These are phyloP conservation scores for Calephelis virginiensis DNA, from an alignment of 1,140 invertebrate species.

Conservation along the genomic window DNA sequence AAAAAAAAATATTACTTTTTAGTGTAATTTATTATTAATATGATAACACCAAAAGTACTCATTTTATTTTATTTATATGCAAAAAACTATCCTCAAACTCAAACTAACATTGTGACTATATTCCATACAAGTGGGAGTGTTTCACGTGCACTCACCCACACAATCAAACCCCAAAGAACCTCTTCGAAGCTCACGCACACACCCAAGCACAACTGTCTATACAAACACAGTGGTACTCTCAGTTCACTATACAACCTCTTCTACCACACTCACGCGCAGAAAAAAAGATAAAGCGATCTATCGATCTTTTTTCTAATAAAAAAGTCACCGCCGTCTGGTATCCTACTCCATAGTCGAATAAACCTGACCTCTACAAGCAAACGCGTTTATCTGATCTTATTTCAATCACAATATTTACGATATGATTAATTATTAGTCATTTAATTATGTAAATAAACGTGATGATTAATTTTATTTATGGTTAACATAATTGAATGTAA, in stretches of 20 bases:
- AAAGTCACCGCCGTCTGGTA: slow-evolving; percentile 56
- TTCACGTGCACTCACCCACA: slow-evolving; percentile 67
- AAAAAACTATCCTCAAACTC: slow-evolving; percentile 30
- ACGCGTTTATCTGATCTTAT: slow-evolving; percentile 55
- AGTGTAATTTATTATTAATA: too few species aligned
- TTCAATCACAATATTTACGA: slow-evolving; percentile 66
- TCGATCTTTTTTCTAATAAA: slow-evolving; percentile 72
- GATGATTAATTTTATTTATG: slow-evolving; percentile 71
- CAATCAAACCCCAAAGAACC: slow-evolving; percentile 43
- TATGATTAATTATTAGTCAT: slow-evolving; percentile 62
- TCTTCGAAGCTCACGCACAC: slow-evolving; percentile 61
- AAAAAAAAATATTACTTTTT: too few species aligned
- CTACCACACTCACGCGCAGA: slow-evolving; percentile 76
- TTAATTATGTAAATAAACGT: slow-evolving; percentile 73
- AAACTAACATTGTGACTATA: slow-evolving; percentile 7
- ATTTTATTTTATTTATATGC: background rate
- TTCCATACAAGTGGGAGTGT: slow-evolving; percentile 56
- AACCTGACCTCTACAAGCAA: slow-evolving; percentile 61
- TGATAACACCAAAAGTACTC: too few species aligned
- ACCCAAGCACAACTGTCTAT: slow-evolving; percentile 41
- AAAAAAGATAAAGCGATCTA: slow-evolving; percentile 76
- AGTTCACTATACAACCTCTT: slow-evolving; percentile 72
- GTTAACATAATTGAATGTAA: slow-evolving; percentile 67
- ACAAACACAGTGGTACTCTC: slow-evolving; percentile 73
- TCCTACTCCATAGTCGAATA: slow-evolving; percentile 62